phyloP scores from a whole-genome alignment of 2,797 vertebrate species.

The Rhyacichthys aspro region DNA sequence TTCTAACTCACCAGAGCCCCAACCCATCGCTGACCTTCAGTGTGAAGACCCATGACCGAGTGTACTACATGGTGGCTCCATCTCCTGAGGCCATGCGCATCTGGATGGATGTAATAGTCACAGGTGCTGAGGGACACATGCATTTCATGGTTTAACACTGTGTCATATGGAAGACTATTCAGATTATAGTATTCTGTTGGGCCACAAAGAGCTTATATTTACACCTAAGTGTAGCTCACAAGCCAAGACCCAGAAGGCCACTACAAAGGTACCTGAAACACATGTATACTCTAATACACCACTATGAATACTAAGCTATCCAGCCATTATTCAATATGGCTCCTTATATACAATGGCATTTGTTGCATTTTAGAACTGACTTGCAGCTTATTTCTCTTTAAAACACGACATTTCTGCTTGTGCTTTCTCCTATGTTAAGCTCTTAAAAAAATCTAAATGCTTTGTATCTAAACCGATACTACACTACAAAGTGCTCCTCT shows the following conservation, averaged over 20 bases:
- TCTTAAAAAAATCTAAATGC: too few relatives aligned
- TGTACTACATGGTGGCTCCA: conserved; percentile 97
- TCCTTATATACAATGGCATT: conserved; percentile 10
- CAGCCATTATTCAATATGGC: conserved; percentile 17
- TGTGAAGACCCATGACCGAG: conserved; percentile 94
- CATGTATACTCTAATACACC: conserved; percentile 15
- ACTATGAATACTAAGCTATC: conserved; percentile 48
- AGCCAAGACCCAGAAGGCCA: background rate
- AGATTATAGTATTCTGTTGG: conserved; percentile 1
- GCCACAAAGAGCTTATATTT: conserved; percentile 38
- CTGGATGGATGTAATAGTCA: conserved; percentile 98
- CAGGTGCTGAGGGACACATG: conserved; percentile 94
- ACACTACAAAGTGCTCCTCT: too few relatives aligned
- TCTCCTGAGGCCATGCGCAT: conserved; percentile 97
- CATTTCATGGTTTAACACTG: conserved; percentile 89
- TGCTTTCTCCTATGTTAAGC: too few relatives aligned
- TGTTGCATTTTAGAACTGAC: conserved; percentile 3
- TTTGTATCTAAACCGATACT: too few relatives aligned
- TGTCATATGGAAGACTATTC: background rate
- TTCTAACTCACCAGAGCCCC: conserved; percentile 83
- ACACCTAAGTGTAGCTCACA: conserved; percentile 21
- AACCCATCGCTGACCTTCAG: conserved; percentile 95
- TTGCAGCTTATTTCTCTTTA: background rate
- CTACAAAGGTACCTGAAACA: conserved; percentile 22
- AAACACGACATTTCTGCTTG: background rate